phyloP scores from a whole-genome alignment of 1,140 invertebrate genomes.

The Druon quercuslanigerum region DNA sequence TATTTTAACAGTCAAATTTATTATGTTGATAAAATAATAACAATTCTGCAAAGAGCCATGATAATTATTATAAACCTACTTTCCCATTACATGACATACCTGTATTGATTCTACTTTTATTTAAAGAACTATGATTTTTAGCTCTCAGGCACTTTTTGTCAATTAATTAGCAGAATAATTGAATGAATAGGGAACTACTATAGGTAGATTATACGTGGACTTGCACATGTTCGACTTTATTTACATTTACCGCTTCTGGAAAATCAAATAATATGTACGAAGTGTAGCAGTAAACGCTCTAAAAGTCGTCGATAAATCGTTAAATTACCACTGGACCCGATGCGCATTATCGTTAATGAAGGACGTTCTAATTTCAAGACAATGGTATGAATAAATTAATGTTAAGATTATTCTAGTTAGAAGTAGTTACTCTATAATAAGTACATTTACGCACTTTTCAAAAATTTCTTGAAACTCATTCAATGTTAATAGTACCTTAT shows the following conservation, averaged over 20 bases:
- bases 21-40: too few relatives aligned
- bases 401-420: neutral
- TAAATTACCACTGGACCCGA: conserved; percentile 20
- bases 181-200: neutral
- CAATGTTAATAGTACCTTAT: too few relatives aligned
- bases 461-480: neutral
- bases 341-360: conserved; percentile 17
- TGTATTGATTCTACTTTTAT: too few relatives aligned
- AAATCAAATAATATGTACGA: conserved; percentile 5
- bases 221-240: neutral
- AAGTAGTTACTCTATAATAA: neutral
- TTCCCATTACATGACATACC: too few relatives aligned
- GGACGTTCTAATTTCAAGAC: conserved; percentile 2
- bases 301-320: neutral
- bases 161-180: too few relatives aligned
- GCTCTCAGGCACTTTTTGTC: too few relatives aligned
- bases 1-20: too few relatives aligned
- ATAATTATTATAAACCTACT: too few relatives aligned
- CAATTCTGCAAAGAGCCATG: too few relatives aligned
- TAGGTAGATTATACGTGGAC: neutral
- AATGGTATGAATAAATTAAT: conserved; percentile 11
- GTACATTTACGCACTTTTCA: neutral
- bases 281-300: too few relatives aligned
- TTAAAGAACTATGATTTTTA: too few relatives aligned
- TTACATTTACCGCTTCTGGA: conserved; percentile 4